Evolutionary conservation across 2,113 vertebrate genomes (phyloP).

Genomic region (Solea solea): DNA sequence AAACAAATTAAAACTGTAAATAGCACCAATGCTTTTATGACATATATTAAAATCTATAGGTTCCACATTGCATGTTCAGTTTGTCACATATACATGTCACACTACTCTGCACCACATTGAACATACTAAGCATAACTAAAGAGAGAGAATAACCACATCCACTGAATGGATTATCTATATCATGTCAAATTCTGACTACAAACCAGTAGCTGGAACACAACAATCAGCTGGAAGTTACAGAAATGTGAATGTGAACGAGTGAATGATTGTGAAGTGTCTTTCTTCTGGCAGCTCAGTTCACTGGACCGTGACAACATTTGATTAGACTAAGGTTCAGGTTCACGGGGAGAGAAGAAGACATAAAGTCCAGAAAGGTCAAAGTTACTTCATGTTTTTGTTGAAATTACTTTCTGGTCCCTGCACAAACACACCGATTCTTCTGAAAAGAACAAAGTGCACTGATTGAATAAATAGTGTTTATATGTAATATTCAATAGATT

Average conservation of each 20-base stretch:
- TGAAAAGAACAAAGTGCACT: background rate
- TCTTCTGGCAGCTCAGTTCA: conserved; percentile 71
- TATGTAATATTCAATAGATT: background rate
- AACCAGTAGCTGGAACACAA: too few relatives aligned
- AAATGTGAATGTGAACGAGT: conserved; percentile 42
- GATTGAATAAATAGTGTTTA: background rate
- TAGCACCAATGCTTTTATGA: too few relatives aligned
- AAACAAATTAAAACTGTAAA: too few relatives aligned
- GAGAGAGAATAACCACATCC: too few relatives aligned
- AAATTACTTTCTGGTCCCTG: background rate
- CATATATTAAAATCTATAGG: background rate
- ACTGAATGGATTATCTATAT: too few relatives aligned
- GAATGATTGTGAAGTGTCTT: conserved; percentile 45
- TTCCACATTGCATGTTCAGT: background rate
- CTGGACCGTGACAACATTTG: conserved; percentile 75
- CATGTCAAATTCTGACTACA: too few relatives aligned
- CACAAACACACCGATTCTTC: background rate
- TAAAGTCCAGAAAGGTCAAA: background rate
- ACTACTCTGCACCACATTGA: too few relatives aligned
- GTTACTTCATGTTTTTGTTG: background rate
- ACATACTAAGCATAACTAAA: too few relatives aligned
- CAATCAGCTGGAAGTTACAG: too few relatives aligned
- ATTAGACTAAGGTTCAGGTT: conserved; percentile 73
- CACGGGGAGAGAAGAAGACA: conserved; percentile 43
- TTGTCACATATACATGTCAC: too few relatives aligned